These are phyloP conservation scores for Papilio elwesi DNA, from an alignment of 2,888 invertebrate genomes.

Conservation along the genomic window DNA sequence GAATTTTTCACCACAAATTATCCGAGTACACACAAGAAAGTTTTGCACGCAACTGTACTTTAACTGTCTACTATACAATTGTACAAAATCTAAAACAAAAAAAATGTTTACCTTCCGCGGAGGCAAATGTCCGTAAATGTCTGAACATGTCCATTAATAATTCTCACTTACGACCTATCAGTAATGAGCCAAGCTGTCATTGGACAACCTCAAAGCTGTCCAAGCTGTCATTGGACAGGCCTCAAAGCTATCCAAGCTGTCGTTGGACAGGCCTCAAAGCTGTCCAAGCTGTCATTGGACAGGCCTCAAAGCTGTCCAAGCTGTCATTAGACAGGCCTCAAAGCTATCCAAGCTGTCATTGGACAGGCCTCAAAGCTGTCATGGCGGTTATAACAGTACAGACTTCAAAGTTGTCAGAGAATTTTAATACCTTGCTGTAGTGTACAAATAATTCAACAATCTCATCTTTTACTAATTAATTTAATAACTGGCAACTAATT, in stretches of 20 bases:
- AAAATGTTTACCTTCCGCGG: slow-evolving; percentile 48
- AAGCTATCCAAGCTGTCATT: neutral
- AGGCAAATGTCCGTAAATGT: slow-evolving; percentile 33
- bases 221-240: no score
- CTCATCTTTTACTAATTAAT: no score
- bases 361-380: no score
- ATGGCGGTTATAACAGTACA: neutral
- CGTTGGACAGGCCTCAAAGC: no score
- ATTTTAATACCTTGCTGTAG: neutral
- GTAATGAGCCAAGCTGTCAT: neutral
- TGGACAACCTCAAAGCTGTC: neutral
- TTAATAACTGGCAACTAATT: no score
- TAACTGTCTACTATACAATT: slow-evolving; percentile 9
- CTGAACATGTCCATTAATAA: neutral
- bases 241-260: no score
- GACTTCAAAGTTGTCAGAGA: neutral
- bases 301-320: neutral
- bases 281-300: neutral
- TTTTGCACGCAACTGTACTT: slow-evolving; percentile 1
- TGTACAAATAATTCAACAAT: no score
- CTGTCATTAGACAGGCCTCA: neutral
- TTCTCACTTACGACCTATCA: slow-evolving; percentile 14
- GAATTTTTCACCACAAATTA: neutral
- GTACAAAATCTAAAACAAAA: slow-evolving; percentile 36
- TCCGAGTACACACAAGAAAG: neutral